Percentiles rank a stretch among this genome's conserved stretches.
Conservation (phyloP, 2,797 vertebrate genomes). For the Odontamblyopus lacepedii region DNA sequence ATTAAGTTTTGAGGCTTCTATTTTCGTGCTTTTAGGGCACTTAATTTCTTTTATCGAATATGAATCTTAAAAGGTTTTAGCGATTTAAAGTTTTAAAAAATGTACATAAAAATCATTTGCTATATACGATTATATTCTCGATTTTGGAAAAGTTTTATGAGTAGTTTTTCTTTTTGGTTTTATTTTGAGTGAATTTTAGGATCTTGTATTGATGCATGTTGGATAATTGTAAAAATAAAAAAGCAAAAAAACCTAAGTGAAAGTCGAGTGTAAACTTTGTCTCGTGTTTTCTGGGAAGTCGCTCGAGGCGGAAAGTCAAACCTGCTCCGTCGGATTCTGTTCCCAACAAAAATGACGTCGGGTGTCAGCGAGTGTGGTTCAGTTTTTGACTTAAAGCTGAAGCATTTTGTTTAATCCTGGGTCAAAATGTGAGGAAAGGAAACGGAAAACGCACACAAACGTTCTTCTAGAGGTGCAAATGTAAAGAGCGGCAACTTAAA, state of each 20-base stretch:
- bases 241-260: slow-evolving; percentile 83
- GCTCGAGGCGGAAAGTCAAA: not conserved
- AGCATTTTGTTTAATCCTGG: too few species aligned
- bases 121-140: slow-evolving; percentile 69
- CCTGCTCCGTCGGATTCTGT: slow-evolving; percentile 31
- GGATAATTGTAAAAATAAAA: slow-evolving; percentile 72
- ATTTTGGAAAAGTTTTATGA: slow-evolving; percentile 71
- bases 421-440: too few species aligned
- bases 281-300: not conserved
- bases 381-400: too few species aligned
- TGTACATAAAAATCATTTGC: slow-evolving; percentile 78
- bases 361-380: too few species aligned
- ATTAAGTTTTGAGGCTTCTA: slow-evolving; percentile 53
- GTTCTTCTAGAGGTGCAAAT: too few species aligned
- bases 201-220: slow-evolving; percentile 76
- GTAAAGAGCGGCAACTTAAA: too few species aligned
- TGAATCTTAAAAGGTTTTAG: slow-evolving; percentile 61
- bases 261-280: slow-evolving; percentile 73
- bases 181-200: slow-evolving; percentile 72
- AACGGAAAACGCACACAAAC: too few species aligned
- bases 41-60: slow-evolving; percentile 48
- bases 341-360: not conserved
- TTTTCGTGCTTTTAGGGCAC: slow-evolving; percentile 69
- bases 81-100: slow-evolving; percentile 58
- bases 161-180: slow-evolving; percentile 55